Percentiles rank a stretch among this genome's conserved stretches.
These are phyloP conservation scores for Epinephelus cyanopodus DNA, from an alignment of 2,113 vertebrate genomes.

Conservation along the genomic window DNA sequence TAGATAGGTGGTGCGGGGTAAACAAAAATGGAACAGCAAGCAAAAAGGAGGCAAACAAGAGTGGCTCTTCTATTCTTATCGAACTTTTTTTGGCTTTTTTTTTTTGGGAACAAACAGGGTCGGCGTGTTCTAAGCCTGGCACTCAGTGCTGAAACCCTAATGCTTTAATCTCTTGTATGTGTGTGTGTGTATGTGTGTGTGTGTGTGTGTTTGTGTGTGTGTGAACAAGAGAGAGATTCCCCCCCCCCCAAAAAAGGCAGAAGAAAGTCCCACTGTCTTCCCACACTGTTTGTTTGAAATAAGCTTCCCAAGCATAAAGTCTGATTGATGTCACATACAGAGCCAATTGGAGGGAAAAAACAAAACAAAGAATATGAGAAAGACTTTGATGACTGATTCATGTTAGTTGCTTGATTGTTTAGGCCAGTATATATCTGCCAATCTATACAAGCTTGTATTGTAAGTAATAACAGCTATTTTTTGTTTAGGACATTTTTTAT, in stretches of 20 bases:
- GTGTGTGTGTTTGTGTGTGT: conserved; percentile 17
- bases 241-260: conserved; percentile 17
- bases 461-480: neutral
- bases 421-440: neutral
- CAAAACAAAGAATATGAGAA: neutral
- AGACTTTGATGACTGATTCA: conserved; percentile 24
- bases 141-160: conserved; percentile 11
- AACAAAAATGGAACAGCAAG: neutral
- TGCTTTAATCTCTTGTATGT: conserved; percentile 31
- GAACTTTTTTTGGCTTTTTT: neutral
- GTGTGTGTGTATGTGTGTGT: conserved; percentile 6
- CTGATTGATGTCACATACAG: conserved; percentile 42
- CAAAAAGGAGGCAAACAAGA: neutral
- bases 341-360: conserved; percentile 3
- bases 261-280: conserved; percentile 32
- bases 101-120: conserved; percentile 34
- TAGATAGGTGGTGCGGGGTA: no score
- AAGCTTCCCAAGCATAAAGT: conserved; percentile 21
- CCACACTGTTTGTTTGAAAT: conserved; percentile 35
- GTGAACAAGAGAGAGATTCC: neutral
- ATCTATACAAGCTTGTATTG: neutral
- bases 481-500: neutral
- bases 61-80: neutral
- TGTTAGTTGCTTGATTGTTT: conserved; percentile 10
- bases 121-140: conserved; percentile 1